A percentile compares a stretch with the other conserved stretches of the same genome.
These are phyloP conservation scores for Apostichopus japonicus DNA, from an alignment of 35 echinoderm and acorn worm species.

Conservation along the genomic window DNA sequence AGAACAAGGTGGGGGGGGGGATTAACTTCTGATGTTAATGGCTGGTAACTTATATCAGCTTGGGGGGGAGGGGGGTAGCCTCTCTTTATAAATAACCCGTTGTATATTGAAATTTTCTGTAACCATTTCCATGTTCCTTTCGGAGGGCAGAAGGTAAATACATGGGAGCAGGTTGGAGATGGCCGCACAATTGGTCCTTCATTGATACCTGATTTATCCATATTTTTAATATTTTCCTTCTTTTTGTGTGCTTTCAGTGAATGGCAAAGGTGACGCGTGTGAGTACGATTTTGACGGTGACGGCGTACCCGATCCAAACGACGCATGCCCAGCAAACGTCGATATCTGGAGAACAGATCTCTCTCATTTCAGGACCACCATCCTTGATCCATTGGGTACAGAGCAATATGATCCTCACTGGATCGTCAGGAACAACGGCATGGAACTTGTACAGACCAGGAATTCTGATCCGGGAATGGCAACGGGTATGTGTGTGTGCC, in stretches of 20 bases:
- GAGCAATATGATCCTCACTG: constrained; percentile 90
- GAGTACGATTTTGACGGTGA: constrained; percentile 95
- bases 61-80: too few relatives aligned
- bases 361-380: constrained; percentile 77
- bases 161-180: too few relatives aligned
- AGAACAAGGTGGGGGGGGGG: neutral
- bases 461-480: constrained; percentile 97
- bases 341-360: constrained; percentile 85
- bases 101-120: too few relatives aligned
- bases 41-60: too few relatives aligned
- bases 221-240: neutral
- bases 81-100: too few relatives aligned
- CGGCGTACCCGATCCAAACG: constrained; percentile 68
- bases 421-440: constrained; percentile 95
- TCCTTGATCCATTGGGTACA: constrained; percentile 78
- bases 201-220: too few relatives aligned
- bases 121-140: too few relatives aligned
- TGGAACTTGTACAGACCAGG: constrained; percentile 90
- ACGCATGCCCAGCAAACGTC: constrained; percentile 82
- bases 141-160: too few relatives aligned
- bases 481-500: constrained; percentile 63
- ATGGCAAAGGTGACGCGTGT: constrained; percentile 87
- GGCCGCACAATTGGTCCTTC: too few relatives aligned
- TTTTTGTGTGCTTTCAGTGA: constrained; percentile 43
- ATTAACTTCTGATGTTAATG: neutral